These are phyloP conservation scores for Mimachlamys varia DNA, from an alignment of 2,888 invertebrate genomes.

Conservation along the genomic window DNA sequence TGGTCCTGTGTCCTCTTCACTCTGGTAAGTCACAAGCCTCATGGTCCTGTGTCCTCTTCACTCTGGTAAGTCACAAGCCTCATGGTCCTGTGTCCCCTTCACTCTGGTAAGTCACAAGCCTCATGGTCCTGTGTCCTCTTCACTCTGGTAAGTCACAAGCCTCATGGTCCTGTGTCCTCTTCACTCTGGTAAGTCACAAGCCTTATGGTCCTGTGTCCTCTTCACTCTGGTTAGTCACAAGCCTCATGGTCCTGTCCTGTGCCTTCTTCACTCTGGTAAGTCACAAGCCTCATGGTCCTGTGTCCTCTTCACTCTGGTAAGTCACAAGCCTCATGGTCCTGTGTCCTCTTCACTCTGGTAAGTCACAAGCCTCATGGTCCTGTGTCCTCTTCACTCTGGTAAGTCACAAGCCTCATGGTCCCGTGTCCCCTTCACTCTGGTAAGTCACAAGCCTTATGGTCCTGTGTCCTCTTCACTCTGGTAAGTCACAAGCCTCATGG, in stretches of 20 bases:
- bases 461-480: conserved; percentile 87
- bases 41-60: conserved; percentile 89
- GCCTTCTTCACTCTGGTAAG: conserved; percentile 87
- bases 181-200: conserved; percentile 91
- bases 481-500: conserved; percentile 91
- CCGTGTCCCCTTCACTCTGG: conserved; percentile 87
- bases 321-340: conserved; percentile 92
- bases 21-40: conserved; percentile 88
- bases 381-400: conserved; percentile 87
- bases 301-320: conserved; percentile 86
- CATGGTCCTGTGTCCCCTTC: conserved; percentile 88
- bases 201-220: conserved; percentile 88
- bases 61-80: conserved; percentile 90
- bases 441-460: conserved; percentile 92
- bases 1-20: conserved; percentile 89
- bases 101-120: conserved; percentile 90
- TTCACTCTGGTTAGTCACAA: conserved; percentile 90
- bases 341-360: conserved; percentile 86
- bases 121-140: conserved; percentile 89
- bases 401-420: conserved; percentile 91
- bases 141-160: conserved; percentile 90
- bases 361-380: conserved; percentile 91
- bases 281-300: conserved; percentile 91
- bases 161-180: conserved; percentile 88
- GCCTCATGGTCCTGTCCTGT: conserved; percentile 88